Evolutionary conservation across 2,888 invertebrate genomes (phyloP), one percentile per base, ranked within the genome.

Genomic region (Alsophila aescularia): DNA sequence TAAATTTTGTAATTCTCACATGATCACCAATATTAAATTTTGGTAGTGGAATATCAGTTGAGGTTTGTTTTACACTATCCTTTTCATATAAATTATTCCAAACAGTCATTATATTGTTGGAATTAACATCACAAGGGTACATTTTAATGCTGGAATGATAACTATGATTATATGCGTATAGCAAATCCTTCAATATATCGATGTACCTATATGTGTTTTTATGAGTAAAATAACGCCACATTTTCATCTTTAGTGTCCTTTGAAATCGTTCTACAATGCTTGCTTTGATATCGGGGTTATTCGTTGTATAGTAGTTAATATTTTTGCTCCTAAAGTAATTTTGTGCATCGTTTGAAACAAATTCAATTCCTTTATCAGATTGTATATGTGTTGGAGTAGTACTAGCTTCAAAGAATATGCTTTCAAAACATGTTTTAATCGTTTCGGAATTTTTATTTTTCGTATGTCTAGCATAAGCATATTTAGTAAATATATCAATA

Each of bases 251-350:
- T 0, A 70, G 45, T 35, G 69, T 70, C 58, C 65, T 60, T 49
- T 67, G 66, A 62, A 70, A 66, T 53, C 66, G 53, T 43, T 70
- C 64, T 3, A 67, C 67, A 40, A 66, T 55, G 18, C 69, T 66
- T 5, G 63, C 64, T 52, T 67, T 69, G 34, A 67, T 67, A 43
- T 66, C 67, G 10, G 67, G 64, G 37, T 66, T 66, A 29, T 70
- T 70, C 8, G 65, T 67, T 3, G 53, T 58, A 39, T 54, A 58
- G 27, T 57, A 34, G 60, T 47, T 47, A 0, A 47, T 16, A 18
- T 29, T 55, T 47, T 58, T 62, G 13, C 14, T 45, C 40, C 54
- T 61, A 27, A 66, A 58, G 44, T 55, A 64, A 15, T 5, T 35
- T 9, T 54, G 49, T 2, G 60, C 56, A 40, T 58, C 50, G 52